These are phyloP conservation scores for Yponomeuta malinellus DNA, from an alignment of 2,888 invertebrate genomes.

Conservation along the genomic window DNA sequence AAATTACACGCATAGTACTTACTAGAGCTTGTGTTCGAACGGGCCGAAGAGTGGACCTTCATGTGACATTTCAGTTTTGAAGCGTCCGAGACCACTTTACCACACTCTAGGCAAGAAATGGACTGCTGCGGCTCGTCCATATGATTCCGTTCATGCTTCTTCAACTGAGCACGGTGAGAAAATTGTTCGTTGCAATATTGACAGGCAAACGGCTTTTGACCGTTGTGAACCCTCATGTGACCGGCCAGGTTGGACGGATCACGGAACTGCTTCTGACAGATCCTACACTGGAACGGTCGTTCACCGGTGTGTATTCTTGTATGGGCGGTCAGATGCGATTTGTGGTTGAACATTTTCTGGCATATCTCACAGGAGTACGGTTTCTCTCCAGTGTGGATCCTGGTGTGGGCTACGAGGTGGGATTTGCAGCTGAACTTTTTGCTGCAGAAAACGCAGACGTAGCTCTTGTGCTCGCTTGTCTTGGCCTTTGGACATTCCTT, in stretches of 20 bases:
- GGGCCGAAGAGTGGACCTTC: neutral
- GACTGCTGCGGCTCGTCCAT: neutral
- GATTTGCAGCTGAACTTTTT: slow-evolving; percentile 28
- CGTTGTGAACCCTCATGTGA: slow-evolving; percentile 16
- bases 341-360: slow-evolving; percentile 12
- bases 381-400: slow-evolving; percentile 23
- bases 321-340: slow-evolving; percentile 9
- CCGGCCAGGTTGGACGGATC: slow-evolving; percentile 16
- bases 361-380: slow-evolving; percentile 10
- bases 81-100: slow-evolving; percentile 3
- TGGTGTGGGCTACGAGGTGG: slow-evolving; percentile 25
- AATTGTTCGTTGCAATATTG: slow-evolving; percentile 7
- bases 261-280: slow-evolving; percentile 14
- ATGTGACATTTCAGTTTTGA: slow-evolving; percentile 9
- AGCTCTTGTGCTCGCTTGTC: neutral
- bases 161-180: slow-evolving; percentile 9
- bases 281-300: slow-evolving; percentile 10
- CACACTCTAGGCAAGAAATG: slow-evolving; percentile 2
- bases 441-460: slow-evolving; percentile 25
- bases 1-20: slow-evolving; percentile 5
- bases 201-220: slow-evolving; percentile 14
- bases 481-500: neutral
- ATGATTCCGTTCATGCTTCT: slow-evolving; percentile 12
- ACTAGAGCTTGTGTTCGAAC: neutral
- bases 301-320: slow-evolving; percentile 13